Evolutionary conservation across 1,140 invertebrate genomes (phyloP), one percentile per base, ranked within the genome.

Genomic region (Penaeus indicus): DNA sequence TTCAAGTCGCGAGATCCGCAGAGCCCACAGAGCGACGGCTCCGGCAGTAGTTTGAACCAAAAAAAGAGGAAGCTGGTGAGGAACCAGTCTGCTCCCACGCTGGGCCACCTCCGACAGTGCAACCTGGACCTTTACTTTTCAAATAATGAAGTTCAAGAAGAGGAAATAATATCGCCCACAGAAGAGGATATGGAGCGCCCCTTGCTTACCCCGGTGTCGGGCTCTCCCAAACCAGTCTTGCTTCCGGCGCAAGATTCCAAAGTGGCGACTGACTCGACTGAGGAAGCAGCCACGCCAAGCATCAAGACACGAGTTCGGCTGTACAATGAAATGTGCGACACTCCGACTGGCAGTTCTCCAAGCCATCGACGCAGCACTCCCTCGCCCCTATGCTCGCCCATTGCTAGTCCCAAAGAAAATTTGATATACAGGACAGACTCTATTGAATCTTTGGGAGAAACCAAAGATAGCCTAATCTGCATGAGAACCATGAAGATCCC

Each of bases 301-400:
- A 88, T 88, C 42, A 84, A 42, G 60, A 78, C 64, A 25, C 69
- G 87, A 63, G 81, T 88, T 21, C 69, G 78, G 61, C 25, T 78
- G 21, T 88, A 88, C 42, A 77, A 88, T 32, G 54, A 79, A 5
- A 54, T 88, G 25, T 69, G 62, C 42, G 19, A 69, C 10, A 62
- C n/a, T 25, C 25, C 69, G n/a, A 7, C 69, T 32, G 54, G 16
- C 7, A 21, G 16, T 21, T 72, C 27, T 27, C 69, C n/a, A 3
- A 54, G 32, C 11, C 21, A 22, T 1, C n/a, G 11, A 25, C 22
- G 19, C 22, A 21, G 62, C 32, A 42, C 78, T 13, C 85, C 62
- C 27, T 79, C 85, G 64, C 75, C 75, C 13, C 18, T 62, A 11
- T 38, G 32, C 27, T 67, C 85, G n/a, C 77, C 75, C 0, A 21